Conservation (phyloP, 2,888 invertebrate genomes). For the Hirtodrosophila alboralis region DNA sequence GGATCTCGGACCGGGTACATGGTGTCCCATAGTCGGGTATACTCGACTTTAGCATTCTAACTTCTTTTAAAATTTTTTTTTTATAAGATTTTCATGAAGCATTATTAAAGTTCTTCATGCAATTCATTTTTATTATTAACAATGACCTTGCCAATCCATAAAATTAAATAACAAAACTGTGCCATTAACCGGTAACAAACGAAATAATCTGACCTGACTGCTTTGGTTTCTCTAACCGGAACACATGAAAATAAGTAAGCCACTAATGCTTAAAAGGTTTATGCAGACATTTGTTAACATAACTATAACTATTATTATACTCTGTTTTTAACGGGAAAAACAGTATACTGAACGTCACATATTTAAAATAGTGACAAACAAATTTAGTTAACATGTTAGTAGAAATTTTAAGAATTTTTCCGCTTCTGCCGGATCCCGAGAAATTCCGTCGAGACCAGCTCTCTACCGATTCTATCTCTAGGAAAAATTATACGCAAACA, state of each 20-base stretch:
- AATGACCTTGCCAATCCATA: constrained; percentile 45
- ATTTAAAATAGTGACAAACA: too few species aligned
- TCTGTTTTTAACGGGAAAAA: too few species aligned
- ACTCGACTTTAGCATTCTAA: not conserved
- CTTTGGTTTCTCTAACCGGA: constrained; percentile 24
- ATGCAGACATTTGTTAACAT: constrained; percentile 24
- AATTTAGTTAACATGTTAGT: too few species aligned
- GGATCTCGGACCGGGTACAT: not conserved
- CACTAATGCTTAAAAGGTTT: constrained; percentile 26
- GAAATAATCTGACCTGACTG: not conserved
- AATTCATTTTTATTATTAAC: constrained; percentile 9
- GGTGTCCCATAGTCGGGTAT: not conserved
- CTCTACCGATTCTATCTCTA: too few species aligned
- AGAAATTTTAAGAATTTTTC: too few species aligned
- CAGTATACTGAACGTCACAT: too few species aligned
- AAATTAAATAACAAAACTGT: constrained; percentile 35
- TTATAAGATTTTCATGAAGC: constrained; percentile 7
- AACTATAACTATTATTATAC: too few species aligned
- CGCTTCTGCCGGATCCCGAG: too few species aligned
- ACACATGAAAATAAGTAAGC: constrained; percentile 23
- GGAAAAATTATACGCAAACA: too few species aligned
- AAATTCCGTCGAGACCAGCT: too few species aligned
- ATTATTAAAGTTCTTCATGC: constrained; percentile 18
- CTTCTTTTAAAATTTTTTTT: constrained; percentile 6
- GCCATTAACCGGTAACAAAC: constrained; percentile 34